A percentile compares a stretch with the other conserved stretches of the same genome.
Evolutionary conservation across 2,797 vertebrate genomes (phyloP).

Genomic region (Alosa sapidissima): DNA sequence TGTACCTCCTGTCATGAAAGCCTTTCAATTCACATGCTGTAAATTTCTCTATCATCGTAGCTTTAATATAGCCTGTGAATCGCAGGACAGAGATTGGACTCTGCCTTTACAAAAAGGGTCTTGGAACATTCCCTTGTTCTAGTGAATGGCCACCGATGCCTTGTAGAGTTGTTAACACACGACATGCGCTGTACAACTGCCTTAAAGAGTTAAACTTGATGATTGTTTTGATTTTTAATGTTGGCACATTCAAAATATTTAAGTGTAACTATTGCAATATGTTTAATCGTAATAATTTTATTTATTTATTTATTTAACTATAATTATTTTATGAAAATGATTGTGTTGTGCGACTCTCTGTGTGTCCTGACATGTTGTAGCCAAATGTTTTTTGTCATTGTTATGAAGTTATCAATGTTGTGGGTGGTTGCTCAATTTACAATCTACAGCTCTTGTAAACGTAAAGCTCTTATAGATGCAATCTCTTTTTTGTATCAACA

Average conservation of each 20-base stretch:
- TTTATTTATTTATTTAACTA: conserved; percentile 99
- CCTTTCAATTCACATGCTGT: conserved; percentile 82
- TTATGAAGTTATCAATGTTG: conserved; percentile 85
- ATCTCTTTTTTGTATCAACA: conserved; percentile 93
- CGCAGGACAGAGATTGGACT: conserved; percentile 77
- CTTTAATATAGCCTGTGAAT: conserved; percentile 90
- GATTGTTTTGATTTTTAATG: conserved; percentile 70
- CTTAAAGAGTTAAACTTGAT: conserved; percentile 83
- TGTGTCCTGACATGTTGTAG: conserved; percentile 83
- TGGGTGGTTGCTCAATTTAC: conserved; percentile 82
- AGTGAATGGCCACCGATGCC: conserved; percentile 97
- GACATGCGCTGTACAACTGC: conserved; percentile 90
- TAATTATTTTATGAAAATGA: conserved; percentile 87
- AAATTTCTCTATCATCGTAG: conserved; percentile 77
- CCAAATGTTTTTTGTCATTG: conserved; percentile 72
- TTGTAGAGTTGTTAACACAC: conserved; percentile 83
- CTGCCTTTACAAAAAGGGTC: conserved; percentile 72
- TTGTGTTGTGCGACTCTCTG: conserved; percentile 75
- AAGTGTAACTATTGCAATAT: conserved; percentile 89
- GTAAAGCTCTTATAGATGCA: conserved; percentile 98
- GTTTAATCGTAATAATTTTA: conserved; percentile 92
- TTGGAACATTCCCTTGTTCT: conserved; percentile 75
- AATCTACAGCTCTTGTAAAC: conserved; percentile 85
- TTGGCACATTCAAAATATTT: conserved; percentile 79
- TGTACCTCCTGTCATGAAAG: conserved; percentile 71